A percentile compares a stretch with the other conserved stretches of the same genome.
Evolutionary conservation across 2,888 invertebrate species (phyloP).

Genomic region (Lochmaea crataegi): DNA sequence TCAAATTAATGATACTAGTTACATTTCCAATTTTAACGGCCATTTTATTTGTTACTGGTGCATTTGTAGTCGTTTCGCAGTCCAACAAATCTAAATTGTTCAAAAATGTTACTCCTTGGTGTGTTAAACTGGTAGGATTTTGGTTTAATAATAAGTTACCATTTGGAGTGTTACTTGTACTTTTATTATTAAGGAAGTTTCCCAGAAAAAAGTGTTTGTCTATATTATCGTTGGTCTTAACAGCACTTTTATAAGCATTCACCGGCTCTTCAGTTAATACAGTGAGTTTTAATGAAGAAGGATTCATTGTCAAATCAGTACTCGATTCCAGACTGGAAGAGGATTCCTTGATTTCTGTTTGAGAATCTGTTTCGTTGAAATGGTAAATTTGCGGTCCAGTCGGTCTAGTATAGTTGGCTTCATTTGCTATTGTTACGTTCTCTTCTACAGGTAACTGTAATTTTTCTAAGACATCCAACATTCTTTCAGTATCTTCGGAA

Average conservation of each 20-base stretch:
- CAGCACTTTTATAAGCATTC: not conserved
- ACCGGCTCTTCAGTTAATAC: not conserved
- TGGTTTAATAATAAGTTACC: not conserved
- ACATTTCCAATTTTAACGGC: not conserved
- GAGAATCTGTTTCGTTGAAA: slow-evolving; percentile 3
- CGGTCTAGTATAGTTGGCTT: not conserved
- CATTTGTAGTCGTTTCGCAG: not conserved
- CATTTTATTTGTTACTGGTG: not conserved
- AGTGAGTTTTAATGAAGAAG: not conserved
- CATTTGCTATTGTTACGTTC: not conserved
- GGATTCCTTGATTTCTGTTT: not conserved
- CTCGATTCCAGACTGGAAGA: not conserved
- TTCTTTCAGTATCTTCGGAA: slow-evolving; percentile 39
- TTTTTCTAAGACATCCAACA: slow-evolving; percentile 37
- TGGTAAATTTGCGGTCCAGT: not conserved
- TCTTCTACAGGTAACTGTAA: slow-evolving; percentile 29
- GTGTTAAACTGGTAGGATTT: not conserved
- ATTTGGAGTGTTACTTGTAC: not conserved
- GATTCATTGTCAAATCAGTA: no score
- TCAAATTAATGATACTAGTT: not conserved
- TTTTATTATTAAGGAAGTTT: not conserved
- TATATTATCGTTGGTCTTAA: not conserved
- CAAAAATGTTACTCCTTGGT: not conserved
- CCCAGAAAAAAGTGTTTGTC: not conserved
- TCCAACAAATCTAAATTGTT: not conserved